Conservation (phyloP, 2,113 vertebrate genomes). For the Sylvietta virens region DNA sequence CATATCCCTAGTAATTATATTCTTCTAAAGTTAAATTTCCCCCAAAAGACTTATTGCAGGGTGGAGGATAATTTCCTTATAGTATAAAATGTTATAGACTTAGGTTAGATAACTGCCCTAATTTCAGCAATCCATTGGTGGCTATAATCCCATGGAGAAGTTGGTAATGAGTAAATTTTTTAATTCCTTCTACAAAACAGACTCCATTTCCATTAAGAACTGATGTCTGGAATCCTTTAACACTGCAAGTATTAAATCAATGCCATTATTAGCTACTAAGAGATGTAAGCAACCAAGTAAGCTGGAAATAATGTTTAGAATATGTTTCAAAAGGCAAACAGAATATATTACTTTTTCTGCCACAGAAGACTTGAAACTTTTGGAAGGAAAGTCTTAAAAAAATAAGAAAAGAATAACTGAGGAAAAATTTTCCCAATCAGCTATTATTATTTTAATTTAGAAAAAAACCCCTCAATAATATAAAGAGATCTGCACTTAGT, state of each 20-base stretch:
- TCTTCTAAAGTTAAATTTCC: neutral
- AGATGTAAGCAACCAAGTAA: neutral
- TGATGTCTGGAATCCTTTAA: neutral
- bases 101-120: neutral
- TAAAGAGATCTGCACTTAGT: fast-evolving
- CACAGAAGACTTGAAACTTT: neutral
- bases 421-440: fast-evolving
- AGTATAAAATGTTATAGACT: neutral
- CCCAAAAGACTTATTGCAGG: neutral
- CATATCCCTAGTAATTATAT: neutral
- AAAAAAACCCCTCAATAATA: neutral
- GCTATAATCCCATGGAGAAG: neutral
- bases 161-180: constrained; percentile 21
- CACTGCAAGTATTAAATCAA: neutral
- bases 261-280: neutral
- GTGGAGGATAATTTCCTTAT: constrained; percentile 8
- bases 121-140: constrained; percentile 1
- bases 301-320: neutral
- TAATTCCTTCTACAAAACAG: neutral
- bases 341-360: neutral
- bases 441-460: neutral
- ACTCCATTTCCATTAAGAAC: neutral
- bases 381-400: neutral
- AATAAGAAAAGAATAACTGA: neutral
- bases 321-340: neutral